Percentiles rank a stretch among this genome's conserved stretches.
phyloP scores from a whole-genome alignment of 2,888 invertebrate species.

The Aelia acuminata region DNA sequence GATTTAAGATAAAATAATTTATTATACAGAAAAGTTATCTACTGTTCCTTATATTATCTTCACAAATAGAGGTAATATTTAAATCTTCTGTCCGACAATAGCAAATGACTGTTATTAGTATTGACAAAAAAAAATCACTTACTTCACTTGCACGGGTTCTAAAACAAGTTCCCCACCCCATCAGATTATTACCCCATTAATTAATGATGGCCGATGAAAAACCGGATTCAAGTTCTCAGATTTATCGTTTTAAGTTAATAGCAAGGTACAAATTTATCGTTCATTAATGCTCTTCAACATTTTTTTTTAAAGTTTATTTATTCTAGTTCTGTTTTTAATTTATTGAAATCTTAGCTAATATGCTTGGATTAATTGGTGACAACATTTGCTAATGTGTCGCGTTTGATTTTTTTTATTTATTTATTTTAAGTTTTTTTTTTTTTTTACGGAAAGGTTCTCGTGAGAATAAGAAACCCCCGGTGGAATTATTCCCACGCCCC shows the following conservation, averaged over 20 bases:
- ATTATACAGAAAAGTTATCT: not conserved
- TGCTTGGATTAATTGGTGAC: constrained; percentile 36
- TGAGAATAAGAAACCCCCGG: constrained; percentile 40
- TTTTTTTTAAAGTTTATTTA: not conserved
- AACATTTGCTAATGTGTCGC: constrained; percentile 23
- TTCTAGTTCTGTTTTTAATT: constrained; percentile 33
- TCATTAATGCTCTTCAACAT: constrained; percentile 12
- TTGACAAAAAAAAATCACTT: constrained; percentile 28
- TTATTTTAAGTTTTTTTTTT: too few relatives aligned
- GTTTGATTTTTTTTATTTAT: constrained; percentile 15
- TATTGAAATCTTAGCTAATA: constrained; percentile 40
- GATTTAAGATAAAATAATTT: not conserved
- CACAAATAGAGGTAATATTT: not conserved
- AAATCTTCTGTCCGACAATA: not conserved
- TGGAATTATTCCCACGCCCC: constrained; percentile 26
- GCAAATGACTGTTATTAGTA: not conserved
- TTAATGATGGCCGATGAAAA: constrained; percentile 37
- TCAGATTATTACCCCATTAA: constrained; percentile 36
- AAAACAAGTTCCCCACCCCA: constrained; percentile 8
- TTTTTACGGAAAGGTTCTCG: not conserved
- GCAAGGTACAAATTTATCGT: constrained; percentile 25
- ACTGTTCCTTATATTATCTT: not conserved
- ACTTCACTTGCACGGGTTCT: not conserved
- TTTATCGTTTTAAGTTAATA: constrained; percentile 32
- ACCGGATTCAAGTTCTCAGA: constrained; percentile 30